Base-by-base conservation (phyloP, 2,888 invertebrate species). In the Notodonta ziczac region DNA sequence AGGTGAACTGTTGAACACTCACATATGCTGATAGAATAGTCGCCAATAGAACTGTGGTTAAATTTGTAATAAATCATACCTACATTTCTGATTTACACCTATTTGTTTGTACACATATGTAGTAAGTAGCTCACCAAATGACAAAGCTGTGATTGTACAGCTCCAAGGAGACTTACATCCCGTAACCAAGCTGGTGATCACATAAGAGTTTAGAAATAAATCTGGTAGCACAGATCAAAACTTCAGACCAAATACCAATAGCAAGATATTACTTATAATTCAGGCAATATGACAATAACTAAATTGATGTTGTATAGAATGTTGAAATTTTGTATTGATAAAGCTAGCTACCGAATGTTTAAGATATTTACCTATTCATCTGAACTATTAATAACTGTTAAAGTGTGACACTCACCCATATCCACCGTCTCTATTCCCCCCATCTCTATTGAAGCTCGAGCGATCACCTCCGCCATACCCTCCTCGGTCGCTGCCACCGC, bases 371-470 rank as follows among this genome's bases (percentile, higher is more conserved):
- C 8, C 13, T 55, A 42, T 55, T 40, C 14, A 55, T 10, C 13
- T 16, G 3, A 53, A 56, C 42, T 1, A 14, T 56, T 56, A 42
- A 56, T 50, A 51, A 32, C 24, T n/a, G 24, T 32, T 39, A 48
- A 52, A 52, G 44, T 58, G 42, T 56, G 65, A 75, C 73, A 91
- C 95, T 95, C 87, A 95, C 95, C 95, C 95, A 88, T 89, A 95
- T 84, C 94, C 94, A 60, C 93, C 89, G 81, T 90, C 94, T 92
- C 87, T 94, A 92, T 83, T 95, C 85, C 91, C 95, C 82, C 94
- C 94, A 86, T 94, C 94, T 88, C 94, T 94, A 86, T 86, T 94
- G 86, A 91, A 94, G 74, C 94, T 87, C 65, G 92, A 84, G 65
- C 94, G 80, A 74, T 93, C 91, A 69, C 91, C 88, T 72, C 93